phyloP scores from a whole-genome alignment of 2,113 vertebrate species.

The Percina caprodes region DNA sequence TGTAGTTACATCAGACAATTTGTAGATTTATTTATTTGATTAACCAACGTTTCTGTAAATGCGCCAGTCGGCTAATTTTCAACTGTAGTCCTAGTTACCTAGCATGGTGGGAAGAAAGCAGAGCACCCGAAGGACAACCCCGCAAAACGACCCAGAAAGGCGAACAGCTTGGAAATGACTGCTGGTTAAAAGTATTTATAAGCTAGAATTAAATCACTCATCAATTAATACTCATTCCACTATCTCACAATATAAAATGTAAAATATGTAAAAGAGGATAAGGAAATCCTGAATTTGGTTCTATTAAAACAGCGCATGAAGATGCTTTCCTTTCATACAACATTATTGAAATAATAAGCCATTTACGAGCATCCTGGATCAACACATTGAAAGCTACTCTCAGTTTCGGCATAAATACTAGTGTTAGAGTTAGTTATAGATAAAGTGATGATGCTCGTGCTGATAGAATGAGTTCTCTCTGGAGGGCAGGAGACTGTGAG shows the following conservation, averaged over 20 bases:
- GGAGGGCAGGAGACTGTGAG: background rate
- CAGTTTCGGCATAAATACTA: background rate
- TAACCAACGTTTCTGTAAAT: too few relatives aligned
- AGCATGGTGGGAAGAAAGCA: too few relatives aligned
- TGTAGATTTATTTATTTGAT: too few relatives aligned
- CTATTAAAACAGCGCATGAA: background rate
- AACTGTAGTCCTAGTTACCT: too few relatives aligned
- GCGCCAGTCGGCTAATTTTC: too few relatives aligned
- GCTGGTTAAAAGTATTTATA: background rate
- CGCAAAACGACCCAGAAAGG: too few relatives aligned
- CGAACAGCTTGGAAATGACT: background rate
- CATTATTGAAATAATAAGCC: background rate
- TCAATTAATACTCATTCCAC: background rate
- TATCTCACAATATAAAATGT: background rate
- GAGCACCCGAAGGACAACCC: too few relatives aligned
- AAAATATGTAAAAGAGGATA: background rate
- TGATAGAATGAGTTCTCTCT: conserved; percentile 1
- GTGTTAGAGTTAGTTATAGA: background rate
- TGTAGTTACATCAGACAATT: background rate
- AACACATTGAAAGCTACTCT: background rate
- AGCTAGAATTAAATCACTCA: background rate
- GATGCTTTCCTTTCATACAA: background rate
- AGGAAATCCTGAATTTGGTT: background rate
- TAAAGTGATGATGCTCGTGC: background rate
- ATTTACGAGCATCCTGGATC: conserved; percentile 6